These are phyloP conservation scores for Urocitellus parryii DNA, from an alignment of 2,113 vertebrate genomes.

Conservation along the genomic window DNA sequence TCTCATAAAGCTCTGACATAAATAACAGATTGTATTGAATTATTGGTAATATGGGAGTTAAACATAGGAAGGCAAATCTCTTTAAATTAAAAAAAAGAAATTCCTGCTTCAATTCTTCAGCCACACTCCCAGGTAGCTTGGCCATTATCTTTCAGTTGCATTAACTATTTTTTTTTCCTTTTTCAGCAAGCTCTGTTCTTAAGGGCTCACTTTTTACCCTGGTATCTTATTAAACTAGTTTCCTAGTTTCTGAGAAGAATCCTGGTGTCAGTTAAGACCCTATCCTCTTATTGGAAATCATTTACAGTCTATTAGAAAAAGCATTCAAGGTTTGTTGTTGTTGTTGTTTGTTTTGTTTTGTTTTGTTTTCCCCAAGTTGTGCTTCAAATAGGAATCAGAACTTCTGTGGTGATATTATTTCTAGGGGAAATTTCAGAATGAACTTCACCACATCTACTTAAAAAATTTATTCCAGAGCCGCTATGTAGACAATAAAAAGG, in stretches of 20 bases:
- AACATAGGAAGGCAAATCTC: neutral
- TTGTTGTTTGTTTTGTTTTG: too few species aligned
- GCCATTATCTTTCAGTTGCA: neutral
- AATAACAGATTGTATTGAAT: neutral
- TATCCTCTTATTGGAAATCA: neutral
- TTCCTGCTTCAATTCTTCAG: neutral
- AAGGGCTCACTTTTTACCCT: neutral
- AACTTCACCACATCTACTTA: neutral
- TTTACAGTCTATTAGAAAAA: neutral
- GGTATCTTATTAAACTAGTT: neutral
- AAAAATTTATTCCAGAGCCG: neutral
- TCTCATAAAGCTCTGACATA: neutral
- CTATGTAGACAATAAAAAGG: neutral
- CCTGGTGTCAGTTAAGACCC: neutral
- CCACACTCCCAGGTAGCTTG: neutral
- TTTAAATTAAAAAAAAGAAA: slow-evolving; percentile 4
- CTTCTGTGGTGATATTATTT: neutral
- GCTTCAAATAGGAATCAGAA: neutral
- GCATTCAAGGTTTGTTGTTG: neutral
- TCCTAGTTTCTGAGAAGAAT: slow-evolving; percentile 9
- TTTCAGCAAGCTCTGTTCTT: neutral
- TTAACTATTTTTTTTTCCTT: slow-evolving; percentile 14
- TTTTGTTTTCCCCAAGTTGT: neutral
- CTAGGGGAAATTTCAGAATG: neutral
- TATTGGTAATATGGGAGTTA: neutral